Base-by-base conservation (phyloP, 2,797 vertebrate genomes). In the Melanitta fusca region DNA sequence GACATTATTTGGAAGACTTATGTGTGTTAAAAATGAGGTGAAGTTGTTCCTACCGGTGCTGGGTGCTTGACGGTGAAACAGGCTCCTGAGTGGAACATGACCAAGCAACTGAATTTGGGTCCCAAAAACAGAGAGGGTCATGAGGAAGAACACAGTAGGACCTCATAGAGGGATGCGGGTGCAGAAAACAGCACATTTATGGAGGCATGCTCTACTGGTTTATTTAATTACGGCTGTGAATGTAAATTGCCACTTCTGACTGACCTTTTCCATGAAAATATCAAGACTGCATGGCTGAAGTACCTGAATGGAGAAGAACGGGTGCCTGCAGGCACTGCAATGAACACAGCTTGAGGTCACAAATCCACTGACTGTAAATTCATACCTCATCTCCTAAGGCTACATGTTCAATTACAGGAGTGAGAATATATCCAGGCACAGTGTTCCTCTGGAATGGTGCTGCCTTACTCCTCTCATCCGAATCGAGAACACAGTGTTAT, bases 311-410 rank as follows among this genome's bases (percentile, higher is more conserved):
- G 43, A 87, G 41, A 78, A 79, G 38, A 88, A 85, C 61, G 30
- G 47, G 53, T 75, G 34, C 28, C 54, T 8, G 8, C 1, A 57
- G 45, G 70, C 54, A 38, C 57, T 30, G 39, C 25, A 34, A 16
- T 5, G 13, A 85, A 69, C 0, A 0, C 7, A 58, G 68, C 61
- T 80, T 85, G 64, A 0, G 1, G 80, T 62, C 62, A 88, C 72
- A 92, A 88, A 71, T 80, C 38, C 72, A 78, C 30, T 20, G n/a
- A 30, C 79, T 74, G 57, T 68, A 92, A 91, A 96, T 81, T 83
- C 4, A 47, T 22, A 81, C 58, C 34, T 60, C 66, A 75, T 91
- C 91, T 94, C 91, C 53, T 39, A 70, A 75, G 73, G 38, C 54
- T 81, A 18, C 51, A 22, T 43, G 61, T 32, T 87, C 79, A 81